A percentile compares a stretch with the other conserved stretches of the same genome.
phyloP scores from a whole-genome alignment of 2,797 vertebrate species.

The Schizopygopsis pylzovi region DNA sequence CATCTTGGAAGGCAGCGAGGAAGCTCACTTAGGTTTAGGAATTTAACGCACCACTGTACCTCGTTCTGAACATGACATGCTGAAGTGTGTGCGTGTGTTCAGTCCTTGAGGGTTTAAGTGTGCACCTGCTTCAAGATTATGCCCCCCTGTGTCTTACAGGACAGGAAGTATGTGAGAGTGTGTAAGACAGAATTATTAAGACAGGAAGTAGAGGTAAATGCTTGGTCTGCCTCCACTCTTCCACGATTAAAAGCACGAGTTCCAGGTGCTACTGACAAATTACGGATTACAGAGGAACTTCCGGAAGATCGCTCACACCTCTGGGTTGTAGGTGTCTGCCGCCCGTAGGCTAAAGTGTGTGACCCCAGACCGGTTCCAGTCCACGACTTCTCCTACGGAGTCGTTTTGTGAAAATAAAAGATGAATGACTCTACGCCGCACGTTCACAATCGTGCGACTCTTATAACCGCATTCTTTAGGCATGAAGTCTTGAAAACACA shows the following conservation, averaged over 20 bases:
- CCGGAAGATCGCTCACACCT: constrained; percentile 42
- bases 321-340: constrained; percentile 6
- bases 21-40: not conserved
- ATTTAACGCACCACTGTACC: not conserved
- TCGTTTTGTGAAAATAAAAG: not conserved
- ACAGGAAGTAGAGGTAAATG: constrained; percentile 33
- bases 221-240: constrained; percentile 63
- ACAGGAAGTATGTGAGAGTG: constrained; percentile 51
- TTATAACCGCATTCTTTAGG: constrained; percentile 27
- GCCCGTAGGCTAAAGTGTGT: not conserved
- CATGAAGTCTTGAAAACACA: constrained; percentile 42
- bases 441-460: not conserved
- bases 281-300: constrained; percentile 59
- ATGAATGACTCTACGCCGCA: not conserved
- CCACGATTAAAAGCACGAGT: constrained; percentile 63
- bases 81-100: not conserved
- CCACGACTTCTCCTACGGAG: not conserved
- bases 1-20: not conserved
- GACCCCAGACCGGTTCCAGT: not conserved
- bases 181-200: constrained; percentile 13
- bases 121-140: constrained; percentile 33
- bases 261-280: constrained; percentile 45
- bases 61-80: constrained; percentile 41
- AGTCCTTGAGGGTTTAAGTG: constrained; percentile 21
- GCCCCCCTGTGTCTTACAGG: constrained; percentile 57